A percentile compares a stretch with the other conserved stretches of the same genome.
Conservation (phyloP, 2,797 vertebrate genomes). For the Molothrus aeneus region DNA sequence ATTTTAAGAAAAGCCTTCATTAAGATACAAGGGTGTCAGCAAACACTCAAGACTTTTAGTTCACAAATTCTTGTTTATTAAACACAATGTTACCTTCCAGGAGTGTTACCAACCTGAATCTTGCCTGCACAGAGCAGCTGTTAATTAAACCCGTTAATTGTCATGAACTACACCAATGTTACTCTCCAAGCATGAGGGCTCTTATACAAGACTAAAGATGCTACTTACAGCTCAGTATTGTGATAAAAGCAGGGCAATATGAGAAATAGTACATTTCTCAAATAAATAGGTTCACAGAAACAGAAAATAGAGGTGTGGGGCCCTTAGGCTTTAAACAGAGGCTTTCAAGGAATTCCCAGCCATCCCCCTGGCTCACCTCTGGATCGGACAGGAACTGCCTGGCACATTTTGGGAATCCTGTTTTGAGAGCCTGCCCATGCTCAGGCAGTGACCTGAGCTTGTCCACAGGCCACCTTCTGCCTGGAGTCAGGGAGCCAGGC, state of each 20-base stretch:
- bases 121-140: neutral
- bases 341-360: neutral
- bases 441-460: neutral
- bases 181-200: neutral
- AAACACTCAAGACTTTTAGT: neutral
- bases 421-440: neutral
- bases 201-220: neutral
- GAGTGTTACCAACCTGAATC: neutral
- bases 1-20: neutral
- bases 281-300: neutral
- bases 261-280: neutral
- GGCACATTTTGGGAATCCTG: neutral
- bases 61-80: neutral
- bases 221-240: neutral
- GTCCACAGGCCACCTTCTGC: neutral
- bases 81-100: neutral
- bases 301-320: neutral
- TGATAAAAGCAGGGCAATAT: neutral
- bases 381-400: neutral
- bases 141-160: neutral
- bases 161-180: neutral
- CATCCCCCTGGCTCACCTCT: neutral
- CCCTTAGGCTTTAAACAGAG: neutral
- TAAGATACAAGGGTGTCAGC: neutral
- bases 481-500: neutral